A percentile compares a stretch with the other conserved stretches of the same genome.
Conservation (phyloP, 2,113 vertebrate genomes). For the Ictidomys tridecemlineatus region DNA sequence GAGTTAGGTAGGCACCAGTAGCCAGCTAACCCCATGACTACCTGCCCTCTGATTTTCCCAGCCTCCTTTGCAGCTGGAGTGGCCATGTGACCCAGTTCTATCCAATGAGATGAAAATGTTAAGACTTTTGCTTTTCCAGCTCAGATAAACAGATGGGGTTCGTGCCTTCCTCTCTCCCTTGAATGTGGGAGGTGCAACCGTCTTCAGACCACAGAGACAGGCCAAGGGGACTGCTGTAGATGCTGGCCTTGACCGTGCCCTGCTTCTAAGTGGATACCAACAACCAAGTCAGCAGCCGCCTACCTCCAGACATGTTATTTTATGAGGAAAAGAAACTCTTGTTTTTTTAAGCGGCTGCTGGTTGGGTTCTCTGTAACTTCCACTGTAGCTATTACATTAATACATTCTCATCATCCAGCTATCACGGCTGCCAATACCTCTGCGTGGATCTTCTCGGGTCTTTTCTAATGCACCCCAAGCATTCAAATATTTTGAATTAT, state of each 20-base stretch:
- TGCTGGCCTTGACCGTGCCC: too few relatives aligned
- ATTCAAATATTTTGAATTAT: slow-evolving; percentile 55
- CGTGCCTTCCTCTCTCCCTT: neutral
- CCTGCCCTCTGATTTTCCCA: neutral
- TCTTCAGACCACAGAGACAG: neutral
- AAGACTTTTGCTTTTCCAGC: neutral
- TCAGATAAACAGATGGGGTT: neutral
- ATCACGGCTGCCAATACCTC: neutral
- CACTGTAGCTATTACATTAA: neutral
- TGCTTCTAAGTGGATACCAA: neutral
- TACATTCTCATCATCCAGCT: neutral
- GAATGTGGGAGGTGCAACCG: neutral
- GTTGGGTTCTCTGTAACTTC: slow-evolving; percentile 12
- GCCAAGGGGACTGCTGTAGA: too few relatives aligned
- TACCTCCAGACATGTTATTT: slow-evolving; percentile 28
- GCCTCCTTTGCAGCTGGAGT: neutral
- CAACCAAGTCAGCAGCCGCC: neutral
- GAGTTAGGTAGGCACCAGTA: neutral
- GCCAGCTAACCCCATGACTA: neutral
- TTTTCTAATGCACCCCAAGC: neutral
- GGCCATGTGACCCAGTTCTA: neutral
- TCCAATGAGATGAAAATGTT: too few relatives aligned
- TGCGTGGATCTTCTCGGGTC: neutral
- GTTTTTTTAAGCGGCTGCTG: slow-evolving; percentile 21
- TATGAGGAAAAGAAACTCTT: slow-evolving; percentile 29